Evolutionary conservation across 23 tunicate species (phyloP).

Genomic region (Clavelina lepadiformis): DNA sequence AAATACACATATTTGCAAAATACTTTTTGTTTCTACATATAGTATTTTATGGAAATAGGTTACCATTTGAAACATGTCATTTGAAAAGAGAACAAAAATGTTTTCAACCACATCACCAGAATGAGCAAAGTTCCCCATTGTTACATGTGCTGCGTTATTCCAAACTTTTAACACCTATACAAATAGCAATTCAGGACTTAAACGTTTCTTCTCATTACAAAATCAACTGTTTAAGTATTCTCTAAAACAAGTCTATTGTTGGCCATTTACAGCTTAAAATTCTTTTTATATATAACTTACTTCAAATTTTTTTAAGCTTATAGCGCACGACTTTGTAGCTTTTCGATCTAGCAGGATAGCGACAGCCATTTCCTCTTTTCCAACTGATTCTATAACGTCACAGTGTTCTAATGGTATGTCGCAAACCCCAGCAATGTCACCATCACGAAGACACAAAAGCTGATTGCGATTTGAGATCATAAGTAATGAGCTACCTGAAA

Average conservation of each 20-base stretch:
- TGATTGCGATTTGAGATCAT: slow-evolving; percentile 7
- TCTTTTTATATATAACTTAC: slow-evolving; percentile 4
- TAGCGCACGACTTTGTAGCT: slow-evolving; percentile 6
- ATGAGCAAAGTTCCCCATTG: neutral
- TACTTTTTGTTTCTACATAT: slow-evolving; percentile 5
- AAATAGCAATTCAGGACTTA: too few relatives aligned
- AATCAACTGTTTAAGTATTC: too few relatives aligned
- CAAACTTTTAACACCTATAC: slow-evolving; percentile 5
- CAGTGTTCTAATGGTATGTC: slow-evolving; percentile 23
- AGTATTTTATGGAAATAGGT: neutral
- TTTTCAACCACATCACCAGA: neutral
- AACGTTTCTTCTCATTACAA: too few relatives aligned
- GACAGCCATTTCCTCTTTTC: slow-evolving; percentile 1
- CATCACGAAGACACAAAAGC: slow-evolving; percentile 14
- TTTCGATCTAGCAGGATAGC: neutral
- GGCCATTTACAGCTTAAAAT: neutral
- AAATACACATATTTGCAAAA: too few relatives aligned
- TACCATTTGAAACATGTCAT: neutral
- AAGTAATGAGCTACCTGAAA: neutral
- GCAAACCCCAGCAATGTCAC: slow-evolving; percentile 12
- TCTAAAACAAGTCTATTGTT: too few relatives aligned
- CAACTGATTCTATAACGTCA: slow-evolving; percentile 4
- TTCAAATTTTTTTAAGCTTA: slow-evolving; percentile 8
- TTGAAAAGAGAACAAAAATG: slow-evolving; percentile 13
- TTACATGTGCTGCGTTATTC: slow-evolving; percentile 2